These are phyloP conservation scores for Lophius piscatorius DNA, from an alignment of 2,113 vertebrate genomes.

Conservation along the genomic window DNA sequence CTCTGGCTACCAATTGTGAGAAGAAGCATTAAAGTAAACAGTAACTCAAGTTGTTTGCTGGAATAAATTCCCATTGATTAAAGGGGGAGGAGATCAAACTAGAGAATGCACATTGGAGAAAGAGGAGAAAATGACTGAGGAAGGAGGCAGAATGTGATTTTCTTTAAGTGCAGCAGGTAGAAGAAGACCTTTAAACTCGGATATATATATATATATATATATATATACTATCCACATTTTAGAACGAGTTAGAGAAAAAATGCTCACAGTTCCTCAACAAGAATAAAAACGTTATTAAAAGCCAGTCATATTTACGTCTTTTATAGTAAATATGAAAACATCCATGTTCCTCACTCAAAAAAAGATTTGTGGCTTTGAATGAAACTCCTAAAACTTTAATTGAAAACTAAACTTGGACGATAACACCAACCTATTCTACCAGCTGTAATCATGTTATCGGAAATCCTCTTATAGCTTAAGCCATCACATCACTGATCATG, in stretches of 20 bases:
- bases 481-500: no score
- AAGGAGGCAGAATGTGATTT: background rate
- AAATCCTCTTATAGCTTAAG: no score
- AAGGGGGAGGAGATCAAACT: slow-evolving; percentile 27
- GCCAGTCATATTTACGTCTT: background rate
- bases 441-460: no score
- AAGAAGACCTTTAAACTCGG: slow-evolving; percentile 34
- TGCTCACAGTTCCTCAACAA: no score
- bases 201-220: slow-evolving; percentile 12
- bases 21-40: slow-evolving; percentile 41
- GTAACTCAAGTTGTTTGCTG: slow-evolving; percentile 47
- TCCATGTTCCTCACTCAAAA: no score
- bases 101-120: slow-evolving; percentile 28
- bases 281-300: background rate
- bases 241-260: no score
- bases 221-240: slow-evolving; percentile 10
- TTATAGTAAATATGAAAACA: no score
- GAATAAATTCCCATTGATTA: slow-evolving; percentile 26
- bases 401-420: no score
- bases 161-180: slow-evolving; percentile 18
- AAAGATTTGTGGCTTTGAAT: no score
- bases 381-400: no score
- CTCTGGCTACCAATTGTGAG: slow-evolving; percentile 50
- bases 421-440: no score
- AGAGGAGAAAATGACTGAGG: background rate